Percentiles rank a stretch among this genome's conserved stretches.
These are phyloP conservation scores for Odocoileus hemionus DNA, from an alignment of 2,113 vertebrate genomes.

Conservation along the genomic window DNA sequence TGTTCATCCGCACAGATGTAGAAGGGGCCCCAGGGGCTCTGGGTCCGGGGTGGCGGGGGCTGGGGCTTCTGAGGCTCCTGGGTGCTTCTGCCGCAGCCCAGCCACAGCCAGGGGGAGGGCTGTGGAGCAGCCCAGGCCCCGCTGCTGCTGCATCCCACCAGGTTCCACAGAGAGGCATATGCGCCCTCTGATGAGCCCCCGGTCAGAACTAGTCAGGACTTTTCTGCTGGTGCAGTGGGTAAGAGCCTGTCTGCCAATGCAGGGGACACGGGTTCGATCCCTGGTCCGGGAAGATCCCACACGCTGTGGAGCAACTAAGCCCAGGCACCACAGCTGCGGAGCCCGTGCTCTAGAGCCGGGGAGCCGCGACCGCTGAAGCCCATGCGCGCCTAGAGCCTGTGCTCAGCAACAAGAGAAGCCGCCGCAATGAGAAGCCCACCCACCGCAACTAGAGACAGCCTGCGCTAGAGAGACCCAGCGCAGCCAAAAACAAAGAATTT, in stretches of 20 bases:
- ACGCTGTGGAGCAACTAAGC: neutral
- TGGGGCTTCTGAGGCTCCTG: too few relatives aligned
- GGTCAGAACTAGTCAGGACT: neutral
- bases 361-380: neutral
- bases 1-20: neutral
- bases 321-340: rapidly evolving
- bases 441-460: neutral
- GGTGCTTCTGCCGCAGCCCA: neutral
- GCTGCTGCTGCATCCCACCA: neutral
- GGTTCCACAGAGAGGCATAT: rapidly evolving
- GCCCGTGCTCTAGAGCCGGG: neutral
- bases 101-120: rapidly evolving
- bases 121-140: neutral
- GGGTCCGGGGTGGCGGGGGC: neutral
- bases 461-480: rapidly evolving
- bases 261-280: neutral
- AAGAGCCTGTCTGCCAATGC: neutral
- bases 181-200: neutral
- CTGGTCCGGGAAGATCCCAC: neutral
- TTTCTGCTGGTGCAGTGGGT: neutral
- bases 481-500: neutral
- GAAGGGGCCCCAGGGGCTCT: neutral
- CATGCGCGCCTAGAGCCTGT: neutral
- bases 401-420: neutral
- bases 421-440: neutral